Conservation (phyloP, 2,888 invertebrate species). For the Gasteruption jaculator region DNA sequence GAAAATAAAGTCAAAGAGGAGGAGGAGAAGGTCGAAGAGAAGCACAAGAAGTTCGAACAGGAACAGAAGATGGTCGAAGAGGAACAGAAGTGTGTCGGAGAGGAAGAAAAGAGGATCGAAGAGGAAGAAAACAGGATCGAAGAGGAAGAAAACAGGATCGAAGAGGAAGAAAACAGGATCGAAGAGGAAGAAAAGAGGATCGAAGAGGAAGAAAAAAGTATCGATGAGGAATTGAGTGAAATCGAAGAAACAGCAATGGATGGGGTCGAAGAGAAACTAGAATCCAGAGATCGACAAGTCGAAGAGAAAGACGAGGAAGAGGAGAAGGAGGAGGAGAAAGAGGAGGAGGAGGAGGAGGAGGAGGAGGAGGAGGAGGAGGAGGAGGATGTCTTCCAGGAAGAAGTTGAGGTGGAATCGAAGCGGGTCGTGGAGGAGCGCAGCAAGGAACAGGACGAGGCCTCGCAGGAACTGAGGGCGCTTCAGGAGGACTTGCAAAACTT, state of each 20-base stretch:
- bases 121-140: too few relatives aligned
- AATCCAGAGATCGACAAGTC: too few relatives aligned
- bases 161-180: too few relatives aligned
- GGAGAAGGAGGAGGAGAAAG: too few relatives aligned
- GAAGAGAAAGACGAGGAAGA: too few relatives aligned
- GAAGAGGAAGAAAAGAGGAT: too few relatives aligned
- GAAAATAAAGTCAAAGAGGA: slow-evolving; percentile 23
- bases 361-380: not conserved
- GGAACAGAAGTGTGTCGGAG: slow-evolving; percentile 7
- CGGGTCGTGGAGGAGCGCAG: not conserved
- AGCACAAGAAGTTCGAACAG: slow-evolving; percentile 12
- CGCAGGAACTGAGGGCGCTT: too few relatives aligned
- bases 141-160: too few relatives aligned
- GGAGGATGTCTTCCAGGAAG: not conserved
- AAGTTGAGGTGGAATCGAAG: not conserved
- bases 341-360: not conserved
- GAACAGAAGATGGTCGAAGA: slow-evolving; percentile 16
- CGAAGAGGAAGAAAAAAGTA: not conserved
- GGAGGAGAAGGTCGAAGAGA: not conserved
- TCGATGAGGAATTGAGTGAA: slow-evolving; percentile 5
- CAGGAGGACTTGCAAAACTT: not conserved
- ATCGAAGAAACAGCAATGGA: slow-evolving; percentile 9
- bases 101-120: slow-evolving; percentile 8
- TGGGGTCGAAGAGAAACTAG: too few relatives aligned
- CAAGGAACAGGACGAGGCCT: not conserved